Conservation (phyloP, 2,797 vertebrate species). For the Crossoptilon crossoptilon region DNA sequence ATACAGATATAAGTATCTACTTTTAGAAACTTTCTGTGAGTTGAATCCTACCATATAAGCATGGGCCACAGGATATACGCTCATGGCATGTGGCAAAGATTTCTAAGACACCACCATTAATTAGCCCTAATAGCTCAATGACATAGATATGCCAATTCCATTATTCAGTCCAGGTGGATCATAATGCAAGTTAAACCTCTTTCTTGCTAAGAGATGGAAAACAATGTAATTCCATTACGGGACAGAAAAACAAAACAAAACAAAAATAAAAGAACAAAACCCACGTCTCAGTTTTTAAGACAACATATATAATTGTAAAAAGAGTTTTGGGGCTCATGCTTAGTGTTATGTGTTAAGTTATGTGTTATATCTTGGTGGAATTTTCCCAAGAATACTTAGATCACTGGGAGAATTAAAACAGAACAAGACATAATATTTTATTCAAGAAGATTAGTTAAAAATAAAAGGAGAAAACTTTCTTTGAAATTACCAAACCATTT, state of each 20-base stretch:
- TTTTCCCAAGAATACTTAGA: background rate
- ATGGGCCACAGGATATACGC: background rate
- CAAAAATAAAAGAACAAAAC: too few species aligned
- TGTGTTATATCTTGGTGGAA: background rate
- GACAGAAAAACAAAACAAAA: too few species aligned
- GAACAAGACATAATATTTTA: background rate
- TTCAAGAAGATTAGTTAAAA: background rate
- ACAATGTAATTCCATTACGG: background rate
- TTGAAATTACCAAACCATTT: background rate
- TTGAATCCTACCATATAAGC: background rate
- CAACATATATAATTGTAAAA: background rate
- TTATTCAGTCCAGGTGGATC: background rate
- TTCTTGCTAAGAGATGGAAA: background rate
- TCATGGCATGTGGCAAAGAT: background rate
- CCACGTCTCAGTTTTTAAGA: background rate
- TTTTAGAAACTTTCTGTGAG: background rate
- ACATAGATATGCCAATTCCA: background rate
- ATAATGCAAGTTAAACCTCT: rapidly evolving
- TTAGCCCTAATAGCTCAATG: background rate
- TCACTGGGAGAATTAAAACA: background rate
- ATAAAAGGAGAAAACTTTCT: background rate
- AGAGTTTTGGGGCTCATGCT: background rate
- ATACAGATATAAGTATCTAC: background rate
- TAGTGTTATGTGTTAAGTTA: background rate
- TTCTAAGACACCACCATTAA: background rate